A percentile compares a stretch with the other conserved stretches of the same genome.
Evolutionary conservation across 2,113 vertebrate genomes (phyloP).

Genomic region (Sigmodon hispidus): DNA sequence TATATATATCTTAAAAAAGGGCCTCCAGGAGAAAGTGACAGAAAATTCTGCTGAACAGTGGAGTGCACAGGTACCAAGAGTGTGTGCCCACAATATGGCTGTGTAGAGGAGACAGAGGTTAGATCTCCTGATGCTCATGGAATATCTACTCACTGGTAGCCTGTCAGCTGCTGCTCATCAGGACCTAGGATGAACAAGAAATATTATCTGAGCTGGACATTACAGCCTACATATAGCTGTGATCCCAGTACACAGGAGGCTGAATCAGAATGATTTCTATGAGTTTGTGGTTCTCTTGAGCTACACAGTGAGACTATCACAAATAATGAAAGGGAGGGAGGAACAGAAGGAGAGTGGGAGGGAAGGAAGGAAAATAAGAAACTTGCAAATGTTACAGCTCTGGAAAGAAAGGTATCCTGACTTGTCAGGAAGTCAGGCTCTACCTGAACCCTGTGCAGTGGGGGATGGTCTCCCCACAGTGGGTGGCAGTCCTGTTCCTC

Average conservation of each 20-base stretch:
- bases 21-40: neutral
- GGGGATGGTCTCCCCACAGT: no score
- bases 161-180: neutral
- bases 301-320: neutral
- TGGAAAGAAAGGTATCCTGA: no score
- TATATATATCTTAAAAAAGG: slow-evolving; percentile 10
- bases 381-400: no score
- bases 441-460: no score
- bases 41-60: neutral
- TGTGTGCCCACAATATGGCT: neutral
- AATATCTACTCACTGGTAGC: neutral
- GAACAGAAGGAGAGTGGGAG: neutral
- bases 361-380: neutral
- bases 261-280: neutral
- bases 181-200: neutral
- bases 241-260: neutral
- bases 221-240: neutral
- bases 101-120: neutral
- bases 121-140: neutral
- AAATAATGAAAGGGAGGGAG: neutral
- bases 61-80: neutral
- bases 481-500: no score
- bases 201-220: neutral
- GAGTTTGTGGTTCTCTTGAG: neutral
- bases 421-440: no score